Conservation (phyloP, 2,797 vertebrate genomes). For the Emys orbicularis region DNA sequence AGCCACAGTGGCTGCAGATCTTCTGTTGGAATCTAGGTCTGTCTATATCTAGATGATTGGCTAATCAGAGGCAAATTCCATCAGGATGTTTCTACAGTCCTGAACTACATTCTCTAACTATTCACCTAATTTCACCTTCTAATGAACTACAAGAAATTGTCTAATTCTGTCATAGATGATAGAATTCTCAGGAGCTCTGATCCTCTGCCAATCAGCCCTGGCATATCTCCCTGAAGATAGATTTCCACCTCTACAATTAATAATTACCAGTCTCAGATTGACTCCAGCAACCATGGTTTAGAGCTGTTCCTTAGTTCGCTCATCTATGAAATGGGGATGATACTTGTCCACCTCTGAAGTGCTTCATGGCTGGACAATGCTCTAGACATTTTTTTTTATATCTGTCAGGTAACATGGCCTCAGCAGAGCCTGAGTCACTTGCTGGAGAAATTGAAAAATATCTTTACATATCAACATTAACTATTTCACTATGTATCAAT, state of each 20-base stretch:
- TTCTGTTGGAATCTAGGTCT: not conserved
- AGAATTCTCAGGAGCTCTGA: not conserved
- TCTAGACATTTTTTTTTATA: not conserved
- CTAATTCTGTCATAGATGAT: not conserved
- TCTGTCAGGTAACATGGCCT: not conserved
- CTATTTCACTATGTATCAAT: not conserved
- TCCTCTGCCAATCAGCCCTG: not conserved
- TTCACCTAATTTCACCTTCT: not conserved
- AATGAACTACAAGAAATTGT: not conserved
- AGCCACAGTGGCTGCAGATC: not conserved
- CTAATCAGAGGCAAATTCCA: not conserved
- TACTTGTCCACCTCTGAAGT: not conserved
- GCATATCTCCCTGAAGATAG: not conserved
- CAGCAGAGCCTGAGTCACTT: not conserved
- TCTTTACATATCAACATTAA: not conserved
- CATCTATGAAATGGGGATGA: not conserved
- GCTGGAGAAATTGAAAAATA: not conserved
- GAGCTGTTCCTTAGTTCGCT: not conserved
- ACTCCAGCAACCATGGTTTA: not conserved
- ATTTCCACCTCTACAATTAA: fast-evolving
- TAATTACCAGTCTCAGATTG: not conserved
- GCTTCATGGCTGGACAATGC: not conserved
- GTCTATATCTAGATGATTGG: not conserved
- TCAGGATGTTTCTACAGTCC: not conserved
- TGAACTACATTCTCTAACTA: not conserved